Percentiles rank a stretch among this genome's conserved stretches.
These are phyloP conservation scores for Plumapathes pennacea DNA, from an alignment of 92 coral and sea anemone genomes.

Conservation along the genomic window DNA sequence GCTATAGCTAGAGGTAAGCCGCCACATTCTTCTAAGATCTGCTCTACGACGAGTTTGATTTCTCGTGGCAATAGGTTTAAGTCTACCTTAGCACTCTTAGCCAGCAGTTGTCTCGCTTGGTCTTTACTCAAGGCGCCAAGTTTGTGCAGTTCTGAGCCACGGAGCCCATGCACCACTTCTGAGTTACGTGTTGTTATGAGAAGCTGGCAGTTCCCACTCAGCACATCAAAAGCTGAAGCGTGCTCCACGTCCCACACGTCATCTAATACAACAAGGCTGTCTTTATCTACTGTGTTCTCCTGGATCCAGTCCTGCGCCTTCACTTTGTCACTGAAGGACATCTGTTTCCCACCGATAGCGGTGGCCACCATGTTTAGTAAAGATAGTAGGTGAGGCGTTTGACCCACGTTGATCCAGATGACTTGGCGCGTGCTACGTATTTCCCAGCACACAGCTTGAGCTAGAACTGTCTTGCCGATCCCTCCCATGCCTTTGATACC, in stretches of 20 bases:
- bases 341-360: constrained; percentile 28
- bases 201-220: constrained; percentile 58
- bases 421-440: constrained; percentile 45
- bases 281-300: constrained; percentile 28
- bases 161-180: constrained; percentile 53
- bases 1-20: constrained; percentile 58
- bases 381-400: constrained; percentile 44
- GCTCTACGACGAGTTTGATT: constrained; percentile 13
- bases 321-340: constrained; percentile 30
- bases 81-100: constrained; percentile 28
- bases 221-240: constrained; percentile 45
- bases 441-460: constrained; percentile 61
- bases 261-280: constrained; percentile 51
- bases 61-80: constrained; percentile 14
- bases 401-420: constrained; percentile 58
- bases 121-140: constrained; percentile 43
- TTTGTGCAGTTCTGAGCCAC: constrained; percentile 46
- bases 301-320: constrained; percentile 51
- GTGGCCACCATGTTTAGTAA: constrained; percentile 44
- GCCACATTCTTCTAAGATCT: constrained; percentile 47
- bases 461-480: constrained; percentile 63
- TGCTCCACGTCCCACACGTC: constrained; percentile 66
- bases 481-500: constrained; percentile 72
- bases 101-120: constrained; percentile 43
- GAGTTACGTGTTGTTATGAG: constrained; percentile 54